These are phyloP conservation scores for Aix galericulata DNA, from an alignment of 2,113 vertebrate genomes.

Conservation along the genomic window DNA sequence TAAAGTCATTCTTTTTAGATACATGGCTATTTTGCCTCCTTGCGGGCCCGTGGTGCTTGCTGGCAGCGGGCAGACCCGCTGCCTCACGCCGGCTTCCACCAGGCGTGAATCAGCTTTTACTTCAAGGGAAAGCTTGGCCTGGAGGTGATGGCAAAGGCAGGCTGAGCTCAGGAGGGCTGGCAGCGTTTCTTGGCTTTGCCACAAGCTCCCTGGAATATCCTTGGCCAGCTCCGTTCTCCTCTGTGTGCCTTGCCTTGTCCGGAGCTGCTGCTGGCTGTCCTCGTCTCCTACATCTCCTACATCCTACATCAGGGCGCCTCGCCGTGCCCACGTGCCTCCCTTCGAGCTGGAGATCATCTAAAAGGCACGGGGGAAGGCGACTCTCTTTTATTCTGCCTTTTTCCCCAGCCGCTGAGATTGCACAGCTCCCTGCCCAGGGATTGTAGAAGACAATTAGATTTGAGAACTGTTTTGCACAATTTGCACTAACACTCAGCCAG, in stretches of 20 bases:
- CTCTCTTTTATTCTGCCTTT: neutral
- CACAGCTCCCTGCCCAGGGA: neutral
- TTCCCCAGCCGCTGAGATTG: neutral
- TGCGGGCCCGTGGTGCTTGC: neutral
- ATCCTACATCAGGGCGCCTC: neutral
- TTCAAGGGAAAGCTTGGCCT: slow-evolving; percentile 48
- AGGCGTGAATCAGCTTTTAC: slow-evolving; percentile 58
- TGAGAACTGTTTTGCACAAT: neutral
- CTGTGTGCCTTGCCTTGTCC: slow-evolving; percentile 18
- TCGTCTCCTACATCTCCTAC: neutral
- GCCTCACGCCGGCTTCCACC: slow-evolving; percentile 13
- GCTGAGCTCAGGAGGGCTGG: slow-evolving; percentile 49
- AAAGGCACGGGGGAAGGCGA: neutral
- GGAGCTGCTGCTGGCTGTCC: neutral
- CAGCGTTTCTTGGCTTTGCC: slow-evolving; percentile 54
- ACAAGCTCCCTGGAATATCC: slow-evolving; percentile 41
- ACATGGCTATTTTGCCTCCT: neutral
- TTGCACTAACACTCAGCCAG: neutral
- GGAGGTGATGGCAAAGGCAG: slow-evolving; percentile 63
- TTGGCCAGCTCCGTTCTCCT: slow-evolving; percentile 39
- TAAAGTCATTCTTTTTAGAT: neutral
- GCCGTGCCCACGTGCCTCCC: neutral
- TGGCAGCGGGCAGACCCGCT: slow-evolving; percentile 32
- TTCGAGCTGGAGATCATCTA: neutral
- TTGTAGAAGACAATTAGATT: neutral